Percentiles rank a stretch among this genome's conserved stretches.
These are phyloP conservation scores for Antheraea mylitta DNA, from an alignment of 1,140 invertebrate species.

Conservation along the genomic window DNA sequence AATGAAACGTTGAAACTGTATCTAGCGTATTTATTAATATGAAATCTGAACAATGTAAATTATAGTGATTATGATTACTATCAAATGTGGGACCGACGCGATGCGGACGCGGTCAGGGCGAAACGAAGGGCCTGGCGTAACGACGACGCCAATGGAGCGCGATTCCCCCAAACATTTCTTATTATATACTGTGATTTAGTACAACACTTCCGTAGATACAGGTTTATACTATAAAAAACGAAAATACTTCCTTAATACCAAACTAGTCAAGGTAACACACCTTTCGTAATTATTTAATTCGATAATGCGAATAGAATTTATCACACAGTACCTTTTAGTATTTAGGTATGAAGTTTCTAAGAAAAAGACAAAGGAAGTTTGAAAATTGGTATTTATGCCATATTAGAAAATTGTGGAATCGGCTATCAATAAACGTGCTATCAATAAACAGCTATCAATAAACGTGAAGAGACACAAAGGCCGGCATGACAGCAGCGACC, in stretches of 20 bases:
- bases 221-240: neutral
- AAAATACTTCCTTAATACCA: neutral
- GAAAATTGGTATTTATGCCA: too few relatives aligned
- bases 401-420: too few relatives aligned
- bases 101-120: slow-evolving; percentile 18
- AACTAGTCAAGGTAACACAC: neutral
- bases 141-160: slow-evolving; percentile 69
- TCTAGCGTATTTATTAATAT: too few relatives aligned
- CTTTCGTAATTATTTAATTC: neutral
- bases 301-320: neutral
- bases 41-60: neutral
- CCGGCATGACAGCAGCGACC: too few relatives aligned
- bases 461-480: too few relatives aligned
- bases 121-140: slow-evolving; percentile 52
- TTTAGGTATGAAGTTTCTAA: neutral
- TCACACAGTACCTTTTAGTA: neutral
- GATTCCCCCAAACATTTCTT: slow-evolving; percentile 67
- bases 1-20: too few relatives aligned
- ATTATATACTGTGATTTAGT: slow-evolving; percentile 63
- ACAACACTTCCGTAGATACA: slow-evolving; percentile 36
- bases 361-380: neutral
- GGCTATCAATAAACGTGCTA: too few relatives aligned
- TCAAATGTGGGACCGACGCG: neutral
- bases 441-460: too few relatives aligned
- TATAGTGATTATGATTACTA: neutral